A percentile compares a stretch with the other conserved stretches of the same genome.
These are phyloP conservation scores for Geotrypetes seraphini DNA, from an alignment of 2,797 vertebrate species.

Conservation along the genomic window DNA sequence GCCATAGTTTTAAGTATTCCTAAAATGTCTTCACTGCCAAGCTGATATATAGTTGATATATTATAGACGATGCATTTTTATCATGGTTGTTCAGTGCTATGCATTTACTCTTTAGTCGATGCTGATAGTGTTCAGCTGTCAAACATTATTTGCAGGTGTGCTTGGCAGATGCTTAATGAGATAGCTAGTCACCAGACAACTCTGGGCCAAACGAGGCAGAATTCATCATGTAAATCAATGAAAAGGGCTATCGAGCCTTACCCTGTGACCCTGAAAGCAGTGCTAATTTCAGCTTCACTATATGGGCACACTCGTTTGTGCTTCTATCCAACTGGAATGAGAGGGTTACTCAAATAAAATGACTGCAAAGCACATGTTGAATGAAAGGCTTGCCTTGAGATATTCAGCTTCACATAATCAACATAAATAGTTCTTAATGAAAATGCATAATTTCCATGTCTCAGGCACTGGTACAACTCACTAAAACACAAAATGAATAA, in stretches of 20 bases:
- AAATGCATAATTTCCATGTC: not conserved
- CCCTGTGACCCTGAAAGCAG: not conserved
- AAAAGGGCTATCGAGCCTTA: slow-evolving; percentile 17
- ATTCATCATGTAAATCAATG: slow-evolving; percentile 7
- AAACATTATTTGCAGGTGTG: slow-evolving; percentile 19
- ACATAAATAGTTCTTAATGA: not conserved
- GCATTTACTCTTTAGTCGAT: slow-evolving; percentile 7
- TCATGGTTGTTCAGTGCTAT: not conserved
- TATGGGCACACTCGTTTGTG: too few species aligned
- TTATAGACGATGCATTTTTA: rapidly evolving
- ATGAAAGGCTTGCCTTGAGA: not conserved
- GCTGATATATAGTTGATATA: not conserved
- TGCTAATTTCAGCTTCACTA: too few species aligned
- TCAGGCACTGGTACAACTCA: too few species aligned
- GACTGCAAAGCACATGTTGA: not conserved
- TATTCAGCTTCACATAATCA: rapidly evolving
- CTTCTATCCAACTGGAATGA: not conserved
- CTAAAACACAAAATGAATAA: too few species aligned
- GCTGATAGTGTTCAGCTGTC: slow-evolving; percentile 11
- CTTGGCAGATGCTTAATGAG: not conserved
- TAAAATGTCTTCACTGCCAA: too few species aligned
- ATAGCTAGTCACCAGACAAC: slow-evolving; percentile 1
- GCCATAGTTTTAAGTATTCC: too few species aligned
- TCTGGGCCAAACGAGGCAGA: slow-evolving; percentile 4
- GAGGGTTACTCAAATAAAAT: not conserved